phyloP scores from a whole-genome alignment of 2,888 invertebrate species.

The Drosophila melanosoma region DNA sequence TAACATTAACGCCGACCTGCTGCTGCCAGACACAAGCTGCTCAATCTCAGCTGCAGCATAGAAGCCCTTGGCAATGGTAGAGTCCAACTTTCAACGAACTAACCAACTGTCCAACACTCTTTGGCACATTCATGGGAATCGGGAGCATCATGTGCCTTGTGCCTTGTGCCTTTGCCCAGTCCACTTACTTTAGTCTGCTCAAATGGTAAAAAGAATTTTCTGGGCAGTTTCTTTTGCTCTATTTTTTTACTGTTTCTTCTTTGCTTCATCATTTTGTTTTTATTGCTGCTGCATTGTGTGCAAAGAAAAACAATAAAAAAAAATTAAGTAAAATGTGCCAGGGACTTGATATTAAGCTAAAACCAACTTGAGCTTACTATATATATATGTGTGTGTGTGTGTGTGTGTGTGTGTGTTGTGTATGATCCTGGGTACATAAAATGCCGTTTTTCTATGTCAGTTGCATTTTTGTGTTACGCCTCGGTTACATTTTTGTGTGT shows the following conservation, averaged over 20 bases:
- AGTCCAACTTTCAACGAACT: neutral
- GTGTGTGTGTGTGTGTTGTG: slow-evolving; percentile 11
- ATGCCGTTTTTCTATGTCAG: slow-evolving; percentile 78
- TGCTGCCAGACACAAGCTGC: slow-evolving; percentile 39
- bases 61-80: neutral
- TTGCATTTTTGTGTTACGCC: slow-evolving; percentile 74
- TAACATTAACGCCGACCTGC: slow-evolving; percentile 29
- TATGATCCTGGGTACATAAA: slow-evolving; percentile 47
- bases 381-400: slow-evolving; percentile 9
- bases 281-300: slow-evolving; percentile 62
- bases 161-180: slow-evolving; percentile 64
- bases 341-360: slow-evolving; percentile 53
- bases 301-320: slow-evolving; percentile 9
- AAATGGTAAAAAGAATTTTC: slow-evolving; percentile 53
- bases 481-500: slow-evolving; percentile 52
- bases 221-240: slow-evolving; percentile 61
- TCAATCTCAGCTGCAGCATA: slow-evolving; percentile 25
- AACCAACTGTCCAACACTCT: slow-evolving; percentile 29
- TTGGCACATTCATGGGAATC: slow-evolving; percentile 13
- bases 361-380: slow-evolving; percentile 43
- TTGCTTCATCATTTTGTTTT: slow-evolving; percentile 11
- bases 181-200: slow-evolving; percentile 58
- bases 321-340: slow-evolving; percentile 39
- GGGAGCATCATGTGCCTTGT: slow-evolving; percentile 28
- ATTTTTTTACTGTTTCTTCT: slow-evolving; percentile 6